Evolutionary conservation across 2,888 invertebrate genomes (phyloP).

Genomic region (Linnaemya vulpina): DNA sequence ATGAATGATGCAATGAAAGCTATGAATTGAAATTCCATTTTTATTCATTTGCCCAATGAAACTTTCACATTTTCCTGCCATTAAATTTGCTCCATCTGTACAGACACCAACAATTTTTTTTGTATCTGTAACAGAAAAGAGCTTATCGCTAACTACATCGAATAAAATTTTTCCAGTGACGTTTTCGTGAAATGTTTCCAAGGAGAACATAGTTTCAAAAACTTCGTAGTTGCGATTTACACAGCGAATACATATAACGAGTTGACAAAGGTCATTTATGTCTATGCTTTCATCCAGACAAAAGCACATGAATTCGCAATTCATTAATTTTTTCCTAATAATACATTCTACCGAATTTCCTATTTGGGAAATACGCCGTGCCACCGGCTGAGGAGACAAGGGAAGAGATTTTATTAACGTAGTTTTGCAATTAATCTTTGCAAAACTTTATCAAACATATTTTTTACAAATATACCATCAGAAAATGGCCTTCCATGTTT

Average conservation of each 20-base stretch:
- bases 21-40: background rate
- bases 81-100: background rate
- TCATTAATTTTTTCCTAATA: background rate
- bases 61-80: background rate
- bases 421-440: background rate
- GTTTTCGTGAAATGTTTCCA: background rate
- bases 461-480: background rate
- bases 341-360: background rate
- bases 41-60: background rate
- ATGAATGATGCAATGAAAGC: background rate
- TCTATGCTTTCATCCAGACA: background rate
- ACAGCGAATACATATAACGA: background rate
- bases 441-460: background rate
- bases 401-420: background rate
- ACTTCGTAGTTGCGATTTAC: background rate
- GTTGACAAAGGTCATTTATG: background rate
- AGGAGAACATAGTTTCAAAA: background rate
- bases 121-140: background rate
- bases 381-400: background rate
- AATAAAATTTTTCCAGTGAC: background rate
- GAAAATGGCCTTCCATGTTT: background rate
- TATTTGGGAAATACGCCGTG: background rate
- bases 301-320: background rate
- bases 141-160: background rate
- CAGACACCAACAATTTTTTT: background rate